These are phyloP conservation scores for Anastrepha obliqua DNA, from an alignment of 1,140 invertebrate genomes.

Conservation along the genomic window DNA sequence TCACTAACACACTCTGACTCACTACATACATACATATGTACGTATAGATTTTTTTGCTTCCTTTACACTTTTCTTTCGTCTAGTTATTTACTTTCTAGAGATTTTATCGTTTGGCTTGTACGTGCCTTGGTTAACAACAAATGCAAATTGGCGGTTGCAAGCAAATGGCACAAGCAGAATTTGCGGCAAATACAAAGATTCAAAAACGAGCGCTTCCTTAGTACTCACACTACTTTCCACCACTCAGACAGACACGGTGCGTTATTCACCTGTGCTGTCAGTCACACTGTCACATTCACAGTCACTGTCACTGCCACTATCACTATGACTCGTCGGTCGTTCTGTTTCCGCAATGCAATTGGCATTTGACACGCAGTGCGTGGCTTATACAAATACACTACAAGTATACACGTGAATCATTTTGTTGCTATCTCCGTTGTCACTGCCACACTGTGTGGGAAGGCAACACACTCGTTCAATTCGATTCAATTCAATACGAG, in stretches of 20 bases:
- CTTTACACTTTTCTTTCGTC: background rate
- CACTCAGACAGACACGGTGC: background rate
- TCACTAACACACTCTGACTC: background rate
- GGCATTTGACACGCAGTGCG: constrained; percentile 19
- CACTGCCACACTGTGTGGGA: too few species aligned
- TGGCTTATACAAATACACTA: background rate
- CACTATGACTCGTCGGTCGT: background rate
- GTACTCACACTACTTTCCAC: background rate
- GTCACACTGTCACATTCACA: constrained; percentile 17
- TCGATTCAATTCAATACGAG: background rate
- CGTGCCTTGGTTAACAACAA: constrained; percentile 48
- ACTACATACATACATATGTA: background rate
- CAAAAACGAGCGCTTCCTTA: background rate
- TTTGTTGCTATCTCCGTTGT: background rate
- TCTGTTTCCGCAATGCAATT: constrained; percentile 28
- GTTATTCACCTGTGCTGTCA: background rate
- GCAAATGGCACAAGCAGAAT: background rate
- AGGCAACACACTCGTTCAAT: background rate
- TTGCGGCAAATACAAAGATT: background rate
- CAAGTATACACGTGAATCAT: background rate
- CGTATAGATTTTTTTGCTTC: background rate
- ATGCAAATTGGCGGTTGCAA: constrained; percentile 27
- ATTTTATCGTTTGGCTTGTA: constrained; percentile 34
- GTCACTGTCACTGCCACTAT: background rate
- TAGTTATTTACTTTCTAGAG: constrained; percentile 8